Evolutionary conservation across 1,140 invertebrate genomes (phyloP), one percentile per base, ranked within the genome.

Genomic region (Aplysia californica): DNA sequence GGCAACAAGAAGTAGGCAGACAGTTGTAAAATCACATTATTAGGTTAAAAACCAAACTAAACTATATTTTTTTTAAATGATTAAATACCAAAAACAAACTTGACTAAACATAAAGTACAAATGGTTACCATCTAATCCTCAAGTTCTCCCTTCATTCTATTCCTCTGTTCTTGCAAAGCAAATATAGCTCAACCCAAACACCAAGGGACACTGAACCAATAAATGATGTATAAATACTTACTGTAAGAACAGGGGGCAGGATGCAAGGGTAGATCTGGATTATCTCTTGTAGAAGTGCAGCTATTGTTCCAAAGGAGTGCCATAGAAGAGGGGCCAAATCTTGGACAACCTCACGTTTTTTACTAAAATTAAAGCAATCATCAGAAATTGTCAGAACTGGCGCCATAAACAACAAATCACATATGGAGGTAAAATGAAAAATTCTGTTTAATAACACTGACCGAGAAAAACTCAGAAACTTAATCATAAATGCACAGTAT

Each of bases 221-320:
- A n/a, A n/a, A 31, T 20, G 5, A 15, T 44, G n/a, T 4, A 73
- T 33, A 10, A 20, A 56, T 65, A 84, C 85, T 83, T 85, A 90
- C 96, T 26, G 97, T 98, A 36, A 99, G 91, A 6, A 96, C 97
- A 0, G 98, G 95, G 21, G 98, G 98, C 90, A 97, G 98, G 80
- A 99, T 98, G 2, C 96, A 95, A 23, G 97, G 97, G 91, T 99
- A 99, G 77, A 99, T 98, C 83, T 97, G 97, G 6, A 99, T 96
- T 23, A 94, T 93, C 85, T 94, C 93, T 89, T 99, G 97, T 1
- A 99, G 91, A 1, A 99, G 90, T 55, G 97, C 97, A 39, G 97
- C 96, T 23, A 97, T 97, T 21, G 97, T 99, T 1, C 98, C 98
- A 91, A 99, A 99, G 59, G 97, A 98, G 89, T 99, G 95, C 98